Evolutionary conservation across 2,888 invertebrate species (phyloP).

Genomic region (Drosophila anomalata): DNA sequence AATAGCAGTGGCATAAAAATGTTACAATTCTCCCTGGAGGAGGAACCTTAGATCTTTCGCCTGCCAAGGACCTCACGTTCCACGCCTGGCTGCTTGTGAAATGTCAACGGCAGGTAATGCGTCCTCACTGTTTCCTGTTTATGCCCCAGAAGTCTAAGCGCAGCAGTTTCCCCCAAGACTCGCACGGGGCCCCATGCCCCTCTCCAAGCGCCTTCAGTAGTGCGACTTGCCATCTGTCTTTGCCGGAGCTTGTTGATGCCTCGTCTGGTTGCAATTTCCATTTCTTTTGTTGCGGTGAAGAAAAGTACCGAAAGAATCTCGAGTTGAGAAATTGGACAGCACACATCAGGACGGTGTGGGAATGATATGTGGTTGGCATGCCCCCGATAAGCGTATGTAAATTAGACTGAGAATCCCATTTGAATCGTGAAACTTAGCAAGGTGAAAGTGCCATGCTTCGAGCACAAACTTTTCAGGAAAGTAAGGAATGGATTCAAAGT

Average conservation of each 20-base stretch:
- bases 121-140: constrained; percentile 57
- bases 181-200: not conserved
- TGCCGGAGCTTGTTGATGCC: constrained; percentile 9
- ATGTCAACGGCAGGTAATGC: constrained; percentile 75
- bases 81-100: constrained; percentile 45
- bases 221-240: constrained; percentile 32
- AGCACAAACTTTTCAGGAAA: not conserved
- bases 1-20: constrained; percentile 19
- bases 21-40: constrained; percentile 15
- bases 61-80: constrained; percentile 58
- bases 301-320: constrained; percentile 12
- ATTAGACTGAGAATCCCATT: constrained; percentile 38
- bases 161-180: constrained; percentile 7
- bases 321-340: constrained; percentile 21
- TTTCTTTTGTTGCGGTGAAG: constrained; percentile 32
- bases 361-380: constrained; percentile 35
- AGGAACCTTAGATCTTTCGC: constrained; percentile 47
- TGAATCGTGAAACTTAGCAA: constrained; percentile 12
- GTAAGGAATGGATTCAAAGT: not conserved
- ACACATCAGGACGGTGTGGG: constrained; percentile 7
- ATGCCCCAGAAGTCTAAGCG: constrained; percentile 45
- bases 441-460: not conserved
- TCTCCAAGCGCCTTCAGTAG: not conserved
- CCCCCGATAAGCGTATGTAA: constrained; percentile 59
- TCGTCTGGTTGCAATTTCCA: constrained; percentile 36